Conservation (phyloP, 2,113 vertebrate species). For the Chiloscyllium plagiosum region DNA sequence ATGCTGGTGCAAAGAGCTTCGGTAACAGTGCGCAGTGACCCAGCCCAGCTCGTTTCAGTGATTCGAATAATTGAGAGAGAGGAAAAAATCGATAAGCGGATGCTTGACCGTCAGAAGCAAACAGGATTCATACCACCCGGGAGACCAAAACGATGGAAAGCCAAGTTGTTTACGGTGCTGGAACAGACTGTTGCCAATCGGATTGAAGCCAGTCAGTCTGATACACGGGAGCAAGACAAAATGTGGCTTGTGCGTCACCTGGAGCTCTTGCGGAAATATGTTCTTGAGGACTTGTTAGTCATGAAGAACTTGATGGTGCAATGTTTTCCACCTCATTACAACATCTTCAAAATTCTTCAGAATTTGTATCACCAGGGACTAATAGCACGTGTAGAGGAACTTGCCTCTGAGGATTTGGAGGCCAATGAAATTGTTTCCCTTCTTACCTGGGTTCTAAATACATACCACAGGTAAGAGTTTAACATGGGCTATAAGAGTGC, state of each 20-base stretch:
- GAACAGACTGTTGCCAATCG: slow-evolving; percentile 79
- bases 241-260: slow-evolving; percentile 97
- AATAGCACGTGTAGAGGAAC: slow-evolving; percentile 75
- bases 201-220: slow-evolving; percentile 86
- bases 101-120: slow-evolving; percentile 88
- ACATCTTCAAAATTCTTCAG: slow-evolving; percentile 78
- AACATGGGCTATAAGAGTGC: not conserved
- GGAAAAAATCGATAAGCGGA: slow-evolving; percentile 84
- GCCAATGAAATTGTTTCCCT: slow-evolving; percentile 93
- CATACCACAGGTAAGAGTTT: slow-evolving; percentile 74
- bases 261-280: slow-evolving; percentile 85
- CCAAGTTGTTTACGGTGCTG: slow-evolving; percentile 80
- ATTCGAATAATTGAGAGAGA: slow-evolving; percentile 95
- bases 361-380: slow-evolving; percentile 80
- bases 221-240: slow-evolving; percentile 84
- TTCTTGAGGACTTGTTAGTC: slow-evolving; percentile 80
- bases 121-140: slow-evolving; percentile 87
- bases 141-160: slow-evolving; percentile 88
- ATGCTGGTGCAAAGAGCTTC: slow-evolving; percentile 88
- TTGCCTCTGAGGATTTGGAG: slow-evolving; percentile 82
- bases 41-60: slow-evolving; percentile 87
- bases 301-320: slow-evolving; percentile 87
- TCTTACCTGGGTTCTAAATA: slow-evolving; percentile 91
- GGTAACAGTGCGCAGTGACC: slow-evolving; percentile 83
- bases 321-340: slow-evolving; percentile 85